These are phyloP conservation scores for Echinops telfairi DNA, from an alignment of 2,113 vertebrate genomes.

Conservation along the genomic window DNA sequence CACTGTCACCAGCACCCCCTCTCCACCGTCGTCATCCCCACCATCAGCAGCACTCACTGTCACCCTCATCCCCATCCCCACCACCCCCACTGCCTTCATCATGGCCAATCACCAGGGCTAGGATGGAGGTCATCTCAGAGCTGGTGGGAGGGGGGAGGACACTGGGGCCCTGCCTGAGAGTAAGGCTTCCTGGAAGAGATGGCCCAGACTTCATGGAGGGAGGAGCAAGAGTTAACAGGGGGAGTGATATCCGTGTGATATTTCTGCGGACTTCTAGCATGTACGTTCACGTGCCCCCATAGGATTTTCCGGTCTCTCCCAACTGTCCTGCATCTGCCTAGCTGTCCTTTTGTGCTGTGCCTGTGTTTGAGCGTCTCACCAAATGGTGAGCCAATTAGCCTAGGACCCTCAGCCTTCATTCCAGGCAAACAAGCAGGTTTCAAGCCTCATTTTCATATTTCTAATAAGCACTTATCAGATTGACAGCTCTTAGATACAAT, in stretches of 20 bases:
- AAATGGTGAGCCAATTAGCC: neutral
- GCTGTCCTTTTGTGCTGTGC: neutral
- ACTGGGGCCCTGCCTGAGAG: neutral
- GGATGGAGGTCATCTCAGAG: neutral
- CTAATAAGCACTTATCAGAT: constrained; percentile 62
- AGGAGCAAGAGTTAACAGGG: neutral
- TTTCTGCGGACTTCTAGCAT: neutral
- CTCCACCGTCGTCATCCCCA: neutral
- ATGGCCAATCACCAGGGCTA: neutral
- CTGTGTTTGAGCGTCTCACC: neutral
- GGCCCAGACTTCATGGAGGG: too few relatives aligned
- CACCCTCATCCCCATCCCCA: neutral
- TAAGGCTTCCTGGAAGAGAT: neutral
- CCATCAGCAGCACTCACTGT: neutral
- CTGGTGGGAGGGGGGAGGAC: neutral
- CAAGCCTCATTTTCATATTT: constrained; percentile 50
- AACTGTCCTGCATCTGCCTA: too few relatives aligned
- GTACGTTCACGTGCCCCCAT: neutral
- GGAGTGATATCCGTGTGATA: rapidly evolving
- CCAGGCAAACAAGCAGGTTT: constrained; percentile 53
- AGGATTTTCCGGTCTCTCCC: rapidly evolving
- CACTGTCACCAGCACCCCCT: neutral
- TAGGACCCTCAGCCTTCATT: constrained; percentile 41
- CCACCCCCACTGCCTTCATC: neutral
- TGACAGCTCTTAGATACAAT: neutral